Evolutionary conservation across 2,113 vertebrate genomes (phyloP).

Genomic region (Anas platyrhynchos): DNA sequence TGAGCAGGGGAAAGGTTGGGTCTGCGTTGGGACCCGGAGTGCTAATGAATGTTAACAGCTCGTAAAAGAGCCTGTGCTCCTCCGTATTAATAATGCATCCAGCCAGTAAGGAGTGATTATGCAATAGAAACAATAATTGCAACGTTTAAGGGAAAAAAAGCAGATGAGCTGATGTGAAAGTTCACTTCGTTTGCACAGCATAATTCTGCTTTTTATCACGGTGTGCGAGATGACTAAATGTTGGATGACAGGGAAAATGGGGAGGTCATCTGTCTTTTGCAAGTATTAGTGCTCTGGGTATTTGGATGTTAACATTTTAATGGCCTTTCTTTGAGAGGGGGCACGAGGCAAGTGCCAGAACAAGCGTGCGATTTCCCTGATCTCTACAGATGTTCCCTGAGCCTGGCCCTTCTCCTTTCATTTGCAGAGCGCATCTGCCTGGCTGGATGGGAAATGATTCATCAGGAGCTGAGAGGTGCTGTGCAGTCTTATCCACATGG

Average conservation of each 20-base stretch:
- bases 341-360: fast-evolving
- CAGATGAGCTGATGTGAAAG: not conserved
- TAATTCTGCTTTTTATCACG: fast-evolving
- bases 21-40: fast-evolving
- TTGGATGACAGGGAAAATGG: fast-evolving
- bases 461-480: fast-evolving
- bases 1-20: not conserved
- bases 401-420: fast-evolving
- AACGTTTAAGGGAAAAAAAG: not conserved
- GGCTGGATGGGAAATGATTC: fast-evolving
- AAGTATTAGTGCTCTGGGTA: fast-evolving
- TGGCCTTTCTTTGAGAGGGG: not conserved
- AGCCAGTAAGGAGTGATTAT: fast-evolving
- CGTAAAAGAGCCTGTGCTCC: not conserved
- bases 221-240: fast-evolving
- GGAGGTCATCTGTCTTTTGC: not conserved
- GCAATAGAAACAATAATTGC: fast-evolving
- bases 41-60: not conserved
- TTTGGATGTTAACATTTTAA: fast-evolving
- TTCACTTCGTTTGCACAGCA: fast-evolving
- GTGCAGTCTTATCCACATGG: fast-evolving
- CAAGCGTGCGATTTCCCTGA: fast-evolving
- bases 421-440: not conserved
- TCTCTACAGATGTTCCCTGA: not conserved
- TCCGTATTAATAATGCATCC: not conserved